These are phyloP conservation scores for Ciconia boyciana DNA, from an alignment of 2,113 vertebrate species.

Conservation along the genomic window DNA sequence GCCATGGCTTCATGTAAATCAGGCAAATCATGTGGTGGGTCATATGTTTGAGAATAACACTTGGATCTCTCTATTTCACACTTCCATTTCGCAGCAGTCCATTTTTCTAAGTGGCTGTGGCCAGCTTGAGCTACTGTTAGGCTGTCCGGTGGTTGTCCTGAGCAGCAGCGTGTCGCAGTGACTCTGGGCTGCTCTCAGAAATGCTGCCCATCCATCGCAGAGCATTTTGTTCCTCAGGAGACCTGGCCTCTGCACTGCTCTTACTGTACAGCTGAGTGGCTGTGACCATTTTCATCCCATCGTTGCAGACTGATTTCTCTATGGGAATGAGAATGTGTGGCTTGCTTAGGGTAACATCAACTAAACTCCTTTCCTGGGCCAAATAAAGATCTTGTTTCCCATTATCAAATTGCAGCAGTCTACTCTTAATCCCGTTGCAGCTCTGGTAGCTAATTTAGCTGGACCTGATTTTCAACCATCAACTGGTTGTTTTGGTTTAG, in stretches of 20 bases:
- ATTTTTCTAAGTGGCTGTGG: neutral
- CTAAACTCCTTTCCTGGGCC: neutral
- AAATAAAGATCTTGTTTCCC: neutral
- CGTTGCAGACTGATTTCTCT: neutral
- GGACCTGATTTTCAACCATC: neutral
- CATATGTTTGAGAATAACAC: neutral
- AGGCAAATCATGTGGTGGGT: neutral
- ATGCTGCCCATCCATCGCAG: neutral
- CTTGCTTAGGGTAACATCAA: neutral
- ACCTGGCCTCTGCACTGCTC: neutral
- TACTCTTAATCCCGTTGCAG: neutral
- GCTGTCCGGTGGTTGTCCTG: neutral
- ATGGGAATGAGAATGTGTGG: neutral
- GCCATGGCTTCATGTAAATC: neutral
- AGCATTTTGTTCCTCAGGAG: neutral
- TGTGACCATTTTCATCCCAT: neutral
- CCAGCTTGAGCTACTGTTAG: neutral
- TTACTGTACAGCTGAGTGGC: neutral
- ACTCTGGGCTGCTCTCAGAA: neutral
- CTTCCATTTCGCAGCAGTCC: neutral
- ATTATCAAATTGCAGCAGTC: neutral
- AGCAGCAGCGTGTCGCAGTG: neutral
- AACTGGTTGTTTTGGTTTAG: neutral
- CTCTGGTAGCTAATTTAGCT: neutral
- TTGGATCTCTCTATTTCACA: neutral